These are phyloP conservation scores for Spodoptera exigua DNA, from an alignment of 2,888 invertebrate genomes.

Conservation along the genomic window DNA sequence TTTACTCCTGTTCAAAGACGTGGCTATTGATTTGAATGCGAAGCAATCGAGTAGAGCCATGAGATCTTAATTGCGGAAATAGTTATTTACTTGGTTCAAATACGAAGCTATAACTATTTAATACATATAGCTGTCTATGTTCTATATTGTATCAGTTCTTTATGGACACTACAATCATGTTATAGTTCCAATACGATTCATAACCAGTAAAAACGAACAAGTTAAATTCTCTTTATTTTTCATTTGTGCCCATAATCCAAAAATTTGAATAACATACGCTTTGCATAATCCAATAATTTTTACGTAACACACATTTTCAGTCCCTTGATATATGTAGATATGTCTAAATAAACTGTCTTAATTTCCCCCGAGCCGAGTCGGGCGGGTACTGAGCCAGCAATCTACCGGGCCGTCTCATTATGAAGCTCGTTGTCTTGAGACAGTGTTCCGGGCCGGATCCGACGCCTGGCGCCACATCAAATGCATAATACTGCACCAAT, in stretches of 20 bases:
- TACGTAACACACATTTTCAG: conserved; percentile 52
- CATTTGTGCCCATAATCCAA: conserved; percentile 26
- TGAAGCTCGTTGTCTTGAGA: conserved; percentile 69
- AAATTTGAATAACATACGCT: conserved; percentile 48
- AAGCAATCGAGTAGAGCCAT: conserved; percentile 9
- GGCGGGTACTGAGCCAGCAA: conserved; percentile 66
- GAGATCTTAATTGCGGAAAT: too few relatives aligned
- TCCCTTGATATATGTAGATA: conserved; percentile 64
- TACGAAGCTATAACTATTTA: too few relatives aligned
- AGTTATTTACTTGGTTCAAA: too few relatives aligned
- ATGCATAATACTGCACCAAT: conserved; percentile 56
- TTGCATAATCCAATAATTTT: conserved; percentile 57
- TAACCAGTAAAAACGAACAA: conserved; percentile 30
- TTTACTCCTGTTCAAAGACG: conserved; percentile 4
- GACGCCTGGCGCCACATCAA: conserved; percentile 48
- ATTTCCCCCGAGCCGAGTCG: conserved; percentile 80
- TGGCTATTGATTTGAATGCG: background rate
- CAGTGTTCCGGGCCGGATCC: conserved; percentile 60
- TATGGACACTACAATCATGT: background rate
- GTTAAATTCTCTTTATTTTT: conserved; percentile 22
- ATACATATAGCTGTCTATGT: too few relatives aligned
- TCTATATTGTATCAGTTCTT: background rate
- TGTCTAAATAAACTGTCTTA: conserved; percentile 77
- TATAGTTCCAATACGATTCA: conserved; percentile 6
- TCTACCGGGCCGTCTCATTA: conserved; percentile 75